Base-by-base conservation (phyloP, 2,113 vertebrate genomes). In the Eulacestoma nigropectus region DNA sequence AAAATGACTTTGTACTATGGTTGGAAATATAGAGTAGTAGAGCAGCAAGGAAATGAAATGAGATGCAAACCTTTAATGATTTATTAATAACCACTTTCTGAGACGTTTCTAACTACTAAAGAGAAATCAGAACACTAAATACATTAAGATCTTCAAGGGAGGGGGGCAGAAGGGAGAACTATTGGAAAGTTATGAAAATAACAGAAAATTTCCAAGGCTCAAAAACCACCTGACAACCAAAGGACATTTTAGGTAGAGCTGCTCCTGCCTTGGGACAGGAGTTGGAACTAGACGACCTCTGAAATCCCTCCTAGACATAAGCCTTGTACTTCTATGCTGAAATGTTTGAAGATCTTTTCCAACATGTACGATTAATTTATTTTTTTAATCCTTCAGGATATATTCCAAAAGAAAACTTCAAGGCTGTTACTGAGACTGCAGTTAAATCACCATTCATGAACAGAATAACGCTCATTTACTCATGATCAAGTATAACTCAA, bases 1-100 rank as follows among this genome's bases (percentile, higher is more conserved):
- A 93, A 84, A 62, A 92, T 4, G 12, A 87, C 23, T 97, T 97
- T 93, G 52, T 70, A 56, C n/a, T 93, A 19, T 13, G n/a, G 50
- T 56, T 87, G 84, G 84, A 91, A 95, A 81, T 81, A 62, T 33
- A 76, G 69, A 70, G 65, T 75, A 87, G 84, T 79, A 73, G 46
- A 97, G 77, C 30, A 97, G 50, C 29, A 73, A 89, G 72, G 46
- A 87, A 94, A 91, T 50, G 32, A 96, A 97, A 95, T 89, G 93
- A 95, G 70, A 96, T 92, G 77, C 62, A 97, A 97, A 95, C 75
- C 82, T 94, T 94, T 97, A 97, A 94, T 98, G 93, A 97, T 97
- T 97, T 97, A 95, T 97, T 97, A 97, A 97, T 90, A 97, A 96
- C 29, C 49, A 96, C 75, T 96, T 97, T 97, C 96, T 97, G 59